Conservation (phyloP, 2,888 invertebrate genomes). For the Aspidiotus destructor region DNA sequence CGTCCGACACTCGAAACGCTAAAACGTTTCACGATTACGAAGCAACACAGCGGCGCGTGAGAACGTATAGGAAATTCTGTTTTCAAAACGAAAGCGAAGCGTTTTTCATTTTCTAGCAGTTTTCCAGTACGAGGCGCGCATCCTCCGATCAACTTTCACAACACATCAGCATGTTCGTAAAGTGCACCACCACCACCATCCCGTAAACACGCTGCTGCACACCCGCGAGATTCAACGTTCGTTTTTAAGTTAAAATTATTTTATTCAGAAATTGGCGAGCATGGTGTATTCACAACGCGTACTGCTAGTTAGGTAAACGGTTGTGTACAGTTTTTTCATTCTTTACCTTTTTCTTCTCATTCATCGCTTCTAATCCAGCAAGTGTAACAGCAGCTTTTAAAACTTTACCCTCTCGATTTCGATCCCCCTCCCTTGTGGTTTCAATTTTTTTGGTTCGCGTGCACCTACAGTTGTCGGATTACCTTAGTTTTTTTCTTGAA, state of each 20-base stretch:
- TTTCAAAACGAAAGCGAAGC: too few relatives aligned
- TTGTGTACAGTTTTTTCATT: neutral
- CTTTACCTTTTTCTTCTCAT: neutral
- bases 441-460: too few relatives aligned
- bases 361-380: neutral
- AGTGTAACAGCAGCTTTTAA: neutral
- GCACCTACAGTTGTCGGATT: too few relatives aligned
- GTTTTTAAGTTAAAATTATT: neutral
- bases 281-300: constrained; percentile 1
- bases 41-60: too few relatives aligned
- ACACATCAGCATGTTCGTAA: neutral
- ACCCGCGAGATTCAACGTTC: constrained; percentile 2
- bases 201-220: neutral
- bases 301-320: constrained; percentile 2
- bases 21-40: too few relatives aligned
- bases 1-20: too few relatives aligned
- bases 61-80: too few relatives aligned
- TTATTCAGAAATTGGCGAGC: neutral
- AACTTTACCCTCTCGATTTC: neutral
- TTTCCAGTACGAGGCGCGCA: neutral
- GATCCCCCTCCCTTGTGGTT: too few relatives aligned
- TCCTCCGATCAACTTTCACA: neutral
- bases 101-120: neutral
- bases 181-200: neutral
- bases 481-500: too few relatives aligned